Evolutionary conservation across 2,797 vertebrate genomes (phyloP).

Genomic region (Poeciliopsis turneri): DNA sequence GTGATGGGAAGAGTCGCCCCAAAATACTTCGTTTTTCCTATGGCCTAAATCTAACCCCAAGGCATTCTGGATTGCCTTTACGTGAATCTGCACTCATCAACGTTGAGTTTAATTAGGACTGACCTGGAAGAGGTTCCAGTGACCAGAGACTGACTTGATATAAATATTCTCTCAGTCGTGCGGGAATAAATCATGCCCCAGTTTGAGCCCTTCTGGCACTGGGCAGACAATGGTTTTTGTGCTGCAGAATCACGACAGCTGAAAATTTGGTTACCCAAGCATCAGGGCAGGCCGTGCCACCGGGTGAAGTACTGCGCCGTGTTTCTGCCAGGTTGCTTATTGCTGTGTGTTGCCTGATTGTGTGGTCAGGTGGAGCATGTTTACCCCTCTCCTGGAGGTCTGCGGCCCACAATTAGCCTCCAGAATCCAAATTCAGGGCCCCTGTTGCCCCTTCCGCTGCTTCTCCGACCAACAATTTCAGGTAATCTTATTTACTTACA

Average conservation of each 20-base stretch:
- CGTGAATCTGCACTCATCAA: slow-evolving; percentile 40
- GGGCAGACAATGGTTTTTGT: slow-evolving; percentile 59
- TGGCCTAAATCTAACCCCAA: slow-evolving; percentile 56
- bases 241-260: slow-evolving; percentile 68
- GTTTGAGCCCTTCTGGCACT: slow-evolving; percentile 54
- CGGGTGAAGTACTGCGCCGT: slow-evolving; percentile 41
- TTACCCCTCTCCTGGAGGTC: slow-evolving; percentile 75
- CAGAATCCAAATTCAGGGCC: slow-evolving; percentile 60
- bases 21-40: slow-evolving; percentile 45
- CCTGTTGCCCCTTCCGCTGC: slow-evolving; percentile 81
- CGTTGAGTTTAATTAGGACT: slow-evolving; percentile 53
- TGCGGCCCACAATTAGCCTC: slow-evolving; percentile 53
- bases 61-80: slow-evolving; percentile 47
- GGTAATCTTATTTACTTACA: slow-evolving; percentile 56
- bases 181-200: slow-evolving; percentile 61
- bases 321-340: slow-evolving; percentile 30
- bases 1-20: slow-evolving; percentile 54
- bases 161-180: slow-evolving; percentile 67
- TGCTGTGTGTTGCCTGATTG: slow-evolving; percentile 18
- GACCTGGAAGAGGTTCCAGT: slow-evolving; percentile 53
- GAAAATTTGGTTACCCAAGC: slow-evolving; percentile 68
- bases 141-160: slow-evolving; percentile 53
- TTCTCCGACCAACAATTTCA: slow-evolving; percentile 78
- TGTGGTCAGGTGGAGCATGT: slow-evolving; percentile 80
- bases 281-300: slow-evolving; percentile 45